Conservation (phyloP, 2,888 invertebrate species). For the Muscina levida region DNA sequence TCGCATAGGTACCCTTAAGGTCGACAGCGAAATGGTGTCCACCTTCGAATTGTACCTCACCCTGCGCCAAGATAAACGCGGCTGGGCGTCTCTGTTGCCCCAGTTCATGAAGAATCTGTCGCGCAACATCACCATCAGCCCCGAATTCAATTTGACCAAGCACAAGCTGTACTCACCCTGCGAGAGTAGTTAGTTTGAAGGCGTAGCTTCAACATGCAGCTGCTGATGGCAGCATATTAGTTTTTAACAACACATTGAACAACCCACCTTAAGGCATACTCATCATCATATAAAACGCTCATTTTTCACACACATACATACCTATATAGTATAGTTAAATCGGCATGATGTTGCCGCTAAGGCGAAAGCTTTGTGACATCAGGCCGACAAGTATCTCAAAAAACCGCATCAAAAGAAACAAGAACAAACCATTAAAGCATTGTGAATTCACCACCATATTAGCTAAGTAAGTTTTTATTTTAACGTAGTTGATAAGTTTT, state of each 20-base stretch:
- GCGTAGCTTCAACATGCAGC: conserved; percentile 6
- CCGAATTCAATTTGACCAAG: conserved; percentile 76
- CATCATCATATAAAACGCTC: conserved; percentile 38
- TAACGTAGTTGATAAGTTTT: conserved; percentile 59
- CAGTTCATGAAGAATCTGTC: conserved; percentile 77
- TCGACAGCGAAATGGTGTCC: conserved; percentile 76
- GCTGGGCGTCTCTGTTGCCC: conserved; percentile 76
- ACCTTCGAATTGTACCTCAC: conserved; percentile 77
- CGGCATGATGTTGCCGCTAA: conserved; percentile 22
- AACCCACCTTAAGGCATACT: conserved; percentile 64
- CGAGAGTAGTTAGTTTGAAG: conserved; percentile 63
- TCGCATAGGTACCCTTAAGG: conserved; percentile 75
- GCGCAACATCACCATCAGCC: conserved; percentile 76
- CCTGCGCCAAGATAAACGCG: conserved; percentile 76
- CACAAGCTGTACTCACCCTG: conserved; percentile 74
- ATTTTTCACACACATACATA: conserved; percentile 14
- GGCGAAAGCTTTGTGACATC: conserved; percentile 42
- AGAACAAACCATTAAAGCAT: conserved; percentile 48
- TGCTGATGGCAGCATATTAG: neutral
- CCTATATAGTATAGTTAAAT: neutral
- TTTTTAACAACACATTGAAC: conserved; percentile 40
- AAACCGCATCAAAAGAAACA: conserved; percentile 26
- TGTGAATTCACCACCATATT: conserved; percentile 67
- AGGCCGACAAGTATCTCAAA: conserved; percentile 49
- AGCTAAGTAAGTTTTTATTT: conserved; percentile 57